Base-by-base conservation (phyloP, 2,797 vertebrate species). In the Petrocephalus schoutedeni region DNA sequence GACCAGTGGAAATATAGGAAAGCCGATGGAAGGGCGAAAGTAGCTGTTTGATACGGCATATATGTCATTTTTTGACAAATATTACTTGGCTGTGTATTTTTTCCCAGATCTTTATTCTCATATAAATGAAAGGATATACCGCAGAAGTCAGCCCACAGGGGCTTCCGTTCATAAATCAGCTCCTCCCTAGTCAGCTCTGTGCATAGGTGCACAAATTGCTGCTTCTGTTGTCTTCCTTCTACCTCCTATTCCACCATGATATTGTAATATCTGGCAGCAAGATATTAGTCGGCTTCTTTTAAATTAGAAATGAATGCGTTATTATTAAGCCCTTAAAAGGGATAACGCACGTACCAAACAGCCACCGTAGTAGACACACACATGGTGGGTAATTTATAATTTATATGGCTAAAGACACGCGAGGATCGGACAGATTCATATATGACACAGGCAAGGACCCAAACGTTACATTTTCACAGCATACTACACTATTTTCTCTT, bases 241-340 rank as follows among this genome's bases (percentile, higher is more conserved):
- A 74, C 83, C 71, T 88, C 57, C 67, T 58, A 86, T 88, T 86
- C 87, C 32, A 88, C 83, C 28, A 53, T 88, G 87, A 85, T 83
- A 67, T 36, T 71, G 64, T 12, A 1, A 71, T 36, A 28, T 71
- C 64, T 32, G 64, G 23, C 32, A 71, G 64, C 12, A 4, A 2
- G 12, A 16, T 3, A 49, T 7, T 0, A 49, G 3, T 0, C 16
- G 64, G 64, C 28, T 71, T 36, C 64, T 71, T 71, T 36, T 71
- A 71, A 71, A 36, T 10, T 4, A 12, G 12, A 16, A 16, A 71
- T 28, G 28, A 36, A 71, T 36, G 64, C 12, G 12, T 28, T 3
- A 36, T 36, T 71, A 71, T 6, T 71, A 71, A 36, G 64, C 32
- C 12, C 32, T 16, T 71, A 36, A 16, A 71, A 71, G 64, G 4